Evolutionary conservation across 2,113 vertebrate genomes (phyloP), one percentile per base, ranked within the genome.

Genomic region (Erpornis zantholeuca): DNA sequence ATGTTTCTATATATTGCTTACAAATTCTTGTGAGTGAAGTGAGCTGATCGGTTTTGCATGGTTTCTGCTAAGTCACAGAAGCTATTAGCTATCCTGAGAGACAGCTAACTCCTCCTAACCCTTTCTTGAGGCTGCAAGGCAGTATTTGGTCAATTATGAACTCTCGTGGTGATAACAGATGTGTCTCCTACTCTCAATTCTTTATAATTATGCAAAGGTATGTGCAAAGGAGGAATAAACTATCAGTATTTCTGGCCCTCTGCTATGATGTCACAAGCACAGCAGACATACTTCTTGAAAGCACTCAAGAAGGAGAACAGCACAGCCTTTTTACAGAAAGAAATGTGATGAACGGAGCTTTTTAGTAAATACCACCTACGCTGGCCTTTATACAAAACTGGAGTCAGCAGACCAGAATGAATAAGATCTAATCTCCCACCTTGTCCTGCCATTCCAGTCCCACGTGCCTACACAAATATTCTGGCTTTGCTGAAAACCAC

Each of bases 391-490:
- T 47, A n/a, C 76, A 56, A 60, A 90, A 75, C 63, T 78, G 23
- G 53, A 88, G 50, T 95, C 94, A 96, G 93, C 96, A 94, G 90
- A 95, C 83, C 47, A 60, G 71, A 92, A 83, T 94, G 82, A 95
- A 86, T 91, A 88, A 83, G 56, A 68, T 95, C 56, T 50, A 31
- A 70, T 95, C 75, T 92, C 75, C 91, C 42, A 69, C 75, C 94
- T 89, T 89, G 68, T 82, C 76, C n/a, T 75, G 47, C 68, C 52
- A 36, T 94, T 89, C 59, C 91, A 95, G 63, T 75, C 77, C 61
- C 70, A 40, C 1, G 4, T 85, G 91, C 84, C 89, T 77, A 91
- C 38, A 0, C 82, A 92, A 86, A 93, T 95, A 91, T 52, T 90
- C 64, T 56, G 82, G 17, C 47, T 35, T 40, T 59, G 52, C 59